A percentile compares a stretch with the other conserved stretches of the same genome.
These are phyloP conservation scores for Xenopus laevis DNA, from an alignment of 2,113 vertebrate species.

Conservation along the genomic window DNA sequence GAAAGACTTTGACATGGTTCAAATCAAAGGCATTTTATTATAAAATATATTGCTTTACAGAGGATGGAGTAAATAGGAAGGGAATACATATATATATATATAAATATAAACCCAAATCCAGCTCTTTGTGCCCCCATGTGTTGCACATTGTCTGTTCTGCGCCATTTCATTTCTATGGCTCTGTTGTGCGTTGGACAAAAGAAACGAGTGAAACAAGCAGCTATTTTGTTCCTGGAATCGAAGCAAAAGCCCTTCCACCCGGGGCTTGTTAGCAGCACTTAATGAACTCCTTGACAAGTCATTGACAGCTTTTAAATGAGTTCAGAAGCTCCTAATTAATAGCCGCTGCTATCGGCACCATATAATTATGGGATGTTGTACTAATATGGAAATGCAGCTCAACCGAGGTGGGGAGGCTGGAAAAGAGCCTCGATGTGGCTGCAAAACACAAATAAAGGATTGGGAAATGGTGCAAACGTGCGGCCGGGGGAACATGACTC, in stretches of 20 bases:
- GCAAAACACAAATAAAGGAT: constrained; percentile 20
- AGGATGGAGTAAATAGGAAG: too few relatives aligned
- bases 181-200: too few relatives aligned
- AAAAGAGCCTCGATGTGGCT: constrained; percentile 17
- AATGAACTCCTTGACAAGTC: constrained; percentile 40
- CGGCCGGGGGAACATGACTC: background rate
- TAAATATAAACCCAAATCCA: too few relatives aligned
- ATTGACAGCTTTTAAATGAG: constrained; percentile 41
- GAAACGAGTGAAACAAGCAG: too few relatives aligned
- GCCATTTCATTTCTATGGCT: too few relatives aligned
- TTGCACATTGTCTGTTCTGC: too few relatives aligned
- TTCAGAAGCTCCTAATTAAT: constrained; percentile 38
- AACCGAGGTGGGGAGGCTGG: background rate
- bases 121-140: background rate
- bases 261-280: constrained; percentile 26
- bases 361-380: constrained; percentile 31
- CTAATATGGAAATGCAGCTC: constrained; percentile 35
- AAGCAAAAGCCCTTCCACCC: background rate
- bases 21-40: too few relatives aligned
- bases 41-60: too few relatives aligned
- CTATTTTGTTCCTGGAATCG: too few relatives aligned
- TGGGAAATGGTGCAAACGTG: background rate
- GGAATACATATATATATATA: too few relatives aligned
- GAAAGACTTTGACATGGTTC: too few relatives aligned
- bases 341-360: constrained; percentile 13